phyloP scores from a whole-genome alignment of 2,797 vertebrate species.

The Lagorchestes hirsutus region DNA sequence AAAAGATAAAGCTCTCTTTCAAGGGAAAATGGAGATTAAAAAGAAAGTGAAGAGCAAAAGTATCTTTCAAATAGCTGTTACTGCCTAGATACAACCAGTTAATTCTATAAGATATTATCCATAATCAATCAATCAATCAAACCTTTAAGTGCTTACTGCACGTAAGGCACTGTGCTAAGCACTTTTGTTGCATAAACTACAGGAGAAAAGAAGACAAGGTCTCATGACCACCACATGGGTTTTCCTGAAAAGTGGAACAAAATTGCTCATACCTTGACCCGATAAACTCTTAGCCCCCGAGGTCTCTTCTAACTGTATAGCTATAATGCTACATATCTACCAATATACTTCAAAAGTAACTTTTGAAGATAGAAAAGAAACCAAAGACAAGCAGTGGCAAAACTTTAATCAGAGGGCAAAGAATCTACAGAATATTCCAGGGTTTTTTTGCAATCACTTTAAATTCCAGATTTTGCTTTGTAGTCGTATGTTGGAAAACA shows the following conservation, averaged over 20 bases:
- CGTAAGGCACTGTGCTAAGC: not conserved
- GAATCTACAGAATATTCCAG: not conserved
- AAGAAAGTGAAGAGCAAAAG: not conserved
- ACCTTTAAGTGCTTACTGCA: not conserved
- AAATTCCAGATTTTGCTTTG: slow-evolving; percentile 26
- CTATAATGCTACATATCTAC: not conserved
- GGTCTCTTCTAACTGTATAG: not conserved
- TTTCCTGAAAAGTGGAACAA: slow-evolving; percentile 17
- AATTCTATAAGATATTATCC: not conserved
- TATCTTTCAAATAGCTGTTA: not conserved
- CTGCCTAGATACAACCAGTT: slow-evolving; percentile 20
- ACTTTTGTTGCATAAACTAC: not conserved
- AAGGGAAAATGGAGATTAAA: not conserved
- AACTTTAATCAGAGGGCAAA: not conserved
- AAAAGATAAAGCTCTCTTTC: not conserved
- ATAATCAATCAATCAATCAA: not conserved
- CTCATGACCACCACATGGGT: slow-evolving; percentile 48
- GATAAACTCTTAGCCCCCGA: not conserved
- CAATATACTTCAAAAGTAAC: slow-evolving; percentile 44
- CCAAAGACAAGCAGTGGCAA: not conserved
- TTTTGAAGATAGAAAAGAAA: slow-evolving; percentile 43
- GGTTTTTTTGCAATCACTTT: not conserved
- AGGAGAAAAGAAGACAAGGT: slow-evolving; percentile 16
- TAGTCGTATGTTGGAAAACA: not conserved
- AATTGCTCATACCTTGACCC: slow-evolving; percentile 34